Conservation (phyloP, 2,113 vertebrate genomes). For the Uropsilus gracilis region DNA sequence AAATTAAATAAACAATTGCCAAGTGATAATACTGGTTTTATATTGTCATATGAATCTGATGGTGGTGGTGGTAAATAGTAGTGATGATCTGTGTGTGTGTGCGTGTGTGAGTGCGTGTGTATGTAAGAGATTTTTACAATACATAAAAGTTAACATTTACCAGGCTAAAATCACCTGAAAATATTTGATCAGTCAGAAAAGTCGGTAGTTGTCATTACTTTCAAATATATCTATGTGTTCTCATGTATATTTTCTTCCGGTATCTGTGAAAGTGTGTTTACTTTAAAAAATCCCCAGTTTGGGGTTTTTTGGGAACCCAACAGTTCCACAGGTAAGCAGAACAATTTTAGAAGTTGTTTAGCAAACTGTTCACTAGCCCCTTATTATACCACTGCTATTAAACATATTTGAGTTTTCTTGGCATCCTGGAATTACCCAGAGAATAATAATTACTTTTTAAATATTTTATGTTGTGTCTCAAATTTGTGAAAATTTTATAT, state of each 20-base stretch:
- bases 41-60: neutral
- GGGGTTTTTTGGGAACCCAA: too few species aligned
- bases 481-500: neutral
- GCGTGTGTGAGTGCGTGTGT: too few species aligned
- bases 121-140: neutral
- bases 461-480: neutral
- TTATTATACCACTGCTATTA: neutral
- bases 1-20: neutral
- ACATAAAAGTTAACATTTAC: neutral
- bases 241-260: neutral
- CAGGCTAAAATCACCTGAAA: neutral
- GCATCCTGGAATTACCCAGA: neutral
- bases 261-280: neutral
- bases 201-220: neutral
- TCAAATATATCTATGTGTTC: neutral
- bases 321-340: neutral
- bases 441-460: neutral
- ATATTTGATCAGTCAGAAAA: neutral
- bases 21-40: neutral
- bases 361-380: neutral
- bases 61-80: neutral
- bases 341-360: neutral
- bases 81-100: too few species aligned
- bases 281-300: neutral
- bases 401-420: neutral